Evolutionary conservation across 2,113 vertebrate species (phyloP).

Genomic region (Regulus satrapa): DNA sequence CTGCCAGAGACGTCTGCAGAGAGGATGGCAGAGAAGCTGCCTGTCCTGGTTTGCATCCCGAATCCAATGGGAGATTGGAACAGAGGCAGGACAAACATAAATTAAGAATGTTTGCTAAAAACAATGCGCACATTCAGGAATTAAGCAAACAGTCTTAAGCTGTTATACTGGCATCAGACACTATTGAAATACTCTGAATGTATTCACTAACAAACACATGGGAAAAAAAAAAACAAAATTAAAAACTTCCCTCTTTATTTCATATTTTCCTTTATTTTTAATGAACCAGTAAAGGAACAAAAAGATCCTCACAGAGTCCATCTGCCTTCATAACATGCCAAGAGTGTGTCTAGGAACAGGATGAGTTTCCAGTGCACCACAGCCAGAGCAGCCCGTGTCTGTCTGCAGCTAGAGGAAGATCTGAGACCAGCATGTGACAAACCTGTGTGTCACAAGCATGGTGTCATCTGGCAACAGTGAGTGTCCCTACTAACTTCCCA

Average conservation of each 20-base stretch:
- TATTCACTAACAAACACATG: conserved; percentile 28
- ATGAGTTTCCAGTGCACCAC: not conserved
- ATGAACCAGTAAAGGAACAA: not conserved
- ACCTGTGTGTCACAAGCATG: rapidly evolving
- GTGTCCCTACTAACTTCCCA: not conserved
- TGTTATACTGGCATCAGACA: conserved; percentile 51
- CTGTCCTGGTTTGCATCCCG: not conserved
- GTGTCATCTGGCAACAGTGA: not conserved
- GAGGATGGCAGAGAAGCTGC: not conserved
- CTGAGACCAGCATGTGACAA: not conserved
- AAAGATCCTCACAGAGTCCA: not conserved
- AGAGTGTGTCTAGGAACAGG: not conserved
- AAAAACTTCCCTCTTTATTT: conserved; percentile 3
- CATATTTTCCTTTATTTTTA: not conserved
- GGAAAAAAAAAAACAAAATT: conserved; percentile 15
- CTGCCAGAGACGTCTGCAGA: not conserved
- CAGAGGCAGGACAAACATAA: conserved; percentile 20
- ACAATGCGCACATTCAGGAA: conserved; percentile 58
- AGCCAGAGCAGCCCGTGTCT: not conserved
- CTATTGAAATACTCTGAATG: conserved; percentile 35
- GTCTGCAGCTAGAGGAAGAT: not conserved
- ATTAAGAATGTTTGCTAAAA: conserved; percentile 57
- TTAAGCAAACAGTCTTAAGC: conserved; percentile 63
- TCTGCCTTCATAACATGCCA: not conserved
- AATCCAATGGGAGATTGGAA: not conserved